Percentiles rank a stretch among this genome's conserved stretches.
Evolutionary conservation across 2,113 vertebrate genomes (phyloP).

Genomic region (Motacilla tschutschensis): DNA sequence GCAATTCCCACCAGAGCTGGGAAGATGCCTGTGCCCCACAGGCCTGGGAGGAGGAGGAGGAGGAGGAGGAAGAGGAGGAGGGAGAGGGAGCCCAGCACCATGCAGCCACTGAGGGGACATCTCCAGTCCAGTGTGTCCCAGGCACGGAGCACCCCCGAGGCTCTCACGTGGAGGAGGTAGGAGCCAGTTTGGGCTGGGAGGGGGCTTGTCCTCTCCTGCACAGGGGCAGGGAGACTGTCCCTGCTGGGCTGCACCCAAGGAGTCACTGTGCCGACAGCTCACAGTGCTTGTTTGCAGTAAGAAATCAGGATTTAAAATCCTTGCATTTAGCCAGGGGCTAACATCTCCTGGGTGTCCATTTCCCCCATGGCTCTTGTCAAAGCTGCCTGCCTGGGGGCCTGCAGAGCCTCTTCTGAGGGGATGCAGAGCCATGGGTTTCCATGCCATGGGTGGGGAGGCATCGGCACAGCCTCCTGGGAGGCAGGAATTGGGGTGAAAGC

Average conservation of each 20-base stretch:
- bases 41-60: not conserved
- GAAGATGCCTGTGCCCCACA: not conserved
- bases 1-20: not conserved
- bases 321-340: not conserved
- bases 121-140: not conserved
- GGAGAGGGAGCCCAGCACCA: not conserved
- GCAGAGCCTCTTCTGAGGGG: not conserved
- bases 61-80: not conserved
- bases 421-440: not conserved
- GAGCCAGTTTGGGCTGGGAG: not conserved
- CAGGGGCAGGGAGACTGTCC: not conserved
- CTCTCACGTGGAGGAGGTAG: rapidly evolving
- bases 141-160: rapidly evolving
- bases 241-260: rapidly evolving
- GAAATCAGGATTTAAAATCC: not conserved
- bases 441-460: not conserved
- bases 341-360: rapidly evolving
- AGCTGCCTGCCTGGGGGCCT: not conserved
- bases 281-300: not conserved
- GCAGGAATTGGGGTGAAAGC: too few relatives aligned
- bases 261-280: rapidly evolving
- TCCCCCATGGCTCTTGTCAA: rapidly evolving
- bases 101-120: not conserved
- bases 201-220: not conserved
- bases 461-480: not conserved